Evolutionary conservation across 2,797 vertebrate genomes (phyloP).

Genomic region (Rhodeus uyekii): DNA sequence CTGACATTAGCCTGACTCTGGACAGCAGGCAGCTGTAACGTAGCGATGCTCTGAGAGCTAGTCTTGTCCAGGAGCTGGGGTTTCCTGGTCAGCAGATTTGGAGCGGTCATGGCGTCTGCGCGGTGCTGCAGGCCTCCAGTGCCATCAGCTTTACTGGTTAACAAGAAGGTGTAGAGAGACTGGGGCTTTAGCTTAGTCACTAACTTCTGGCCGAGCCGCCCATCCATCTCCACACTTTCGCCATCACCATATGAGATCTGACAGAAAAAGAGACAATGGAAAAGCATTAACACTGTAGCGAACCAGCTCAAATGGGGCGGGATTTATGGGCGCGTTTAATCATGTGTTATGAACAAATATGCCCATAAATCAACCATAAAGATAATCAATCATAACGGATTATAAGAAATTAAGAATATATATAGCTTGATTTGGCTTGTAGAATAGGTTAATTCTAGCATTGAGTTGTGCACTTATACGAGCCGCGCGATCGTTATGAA

Average conservation of each 20-base stretch:
- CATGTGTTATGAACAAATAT: too few relatives aligned
- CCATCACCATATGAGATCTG: constrained; percentile 96
- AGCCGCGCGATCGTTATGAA: too few relatives aligned
- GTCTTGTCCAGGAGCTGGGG: constrained; percentile 92
- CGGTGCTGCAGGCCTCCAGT: constrained; percentile 95
- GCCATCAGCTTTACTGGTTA: constrained; percentile 94
- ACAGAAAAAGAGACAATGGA: background rate
- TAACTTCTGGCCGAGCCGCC: constrained; percentile 90
- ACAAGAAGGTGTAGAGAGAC: constrained; percentile 93
- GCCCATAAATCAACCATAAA: too few relatives aligned
- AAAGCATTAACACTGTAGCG: background rate
- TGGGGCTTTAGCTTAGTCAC: constrained; percentile 91
- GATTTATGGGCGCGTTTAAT: too few relatives aligned
- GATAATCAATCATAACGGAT: too few relatives aligned
- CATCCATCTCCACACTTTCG: constrained; percentile 92
- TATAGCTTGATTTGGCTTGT: too few relatives aligned
- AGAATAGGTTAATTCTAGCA: too few relatives aligned
- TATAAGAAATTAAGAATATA: too few relatives aligned
- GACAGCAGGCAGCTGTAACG: constrained; percentile 89
- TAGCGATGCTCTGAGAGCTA: constrained; percentile 93
- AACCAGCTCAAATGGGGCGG: too few relatives aligned
- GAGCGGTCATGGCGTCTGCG: constrained; percentile 90
- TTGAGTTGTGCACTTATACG: too few relatives aligned
- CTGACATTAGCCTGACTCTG: constrained; percentile 91
- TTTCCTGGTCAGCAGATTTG: constrained; percentile 90